Evolutionary conservation across 2,797 vertebrate species (phyloP).

Genomic region (Coreius guichenoti): DNA sequence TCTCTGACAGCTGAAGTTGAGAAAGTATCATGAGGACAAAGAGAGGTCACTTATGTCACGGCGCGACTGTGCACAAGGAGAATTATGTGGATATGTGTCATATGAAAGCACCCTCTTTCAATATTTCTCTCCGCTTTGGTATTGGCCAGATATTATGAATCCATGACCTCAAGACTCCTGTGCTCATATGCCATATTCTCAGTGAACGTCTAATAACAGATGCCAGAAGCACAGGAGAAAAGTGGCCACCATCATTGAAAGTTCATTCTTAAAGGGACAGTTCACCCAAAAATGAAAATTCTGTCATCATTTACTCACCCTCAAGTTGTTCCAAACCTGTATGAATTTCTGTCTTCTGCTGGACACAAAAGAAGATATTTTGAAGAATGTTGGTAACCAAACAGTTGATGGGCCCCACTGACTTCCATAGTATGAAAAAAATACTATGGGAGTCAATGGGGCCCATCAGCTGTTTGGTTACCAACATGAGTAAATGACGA

Average conservation of each 20-base stretch:
- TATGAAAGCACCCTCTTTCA: conserved; percentile 18
- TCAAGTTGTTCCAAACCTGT: too few relatives aligned
- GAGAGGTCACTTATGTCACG: conserved; percentile 22
- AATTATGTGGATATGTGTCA: conserved; percentile 9
- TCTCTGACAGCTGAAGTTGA: background rate
- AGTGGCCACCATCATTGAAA: background rate
- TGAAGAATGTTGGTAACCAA: too few relatives aligned
- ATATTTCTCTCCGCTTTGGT: conserved; percentile 19
- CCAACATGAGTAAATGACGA: too few relatives aligned
- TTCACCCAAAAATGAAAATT: too few relatives aligned
- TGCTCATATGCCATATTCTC: conserved; percentile 19
- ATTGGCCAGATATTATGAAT: conserved; percentile 42
- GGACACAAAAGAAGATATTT: too few relatives aligned
- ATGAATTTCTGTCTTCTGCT: too few relatives aligned
- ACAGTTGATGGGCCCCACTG: too few relatives aligned
- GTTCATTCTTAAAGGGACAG: background rate
- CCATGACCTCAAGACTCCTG: conserved; percentile 35
- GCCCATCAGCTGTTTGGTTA: too few relatives aligned
- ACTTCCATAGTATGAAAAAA: too few relatives aligned
- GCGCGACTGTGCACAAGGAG: background rate
- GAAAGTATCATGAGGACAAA: conserved; percentile 10
- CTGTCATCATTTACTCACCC: too few relatives aligned
- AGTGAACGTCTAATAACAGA: conserved; percentile 23
- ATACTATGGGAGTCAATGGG: too few relatives aligned
- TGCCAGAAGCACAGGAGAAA: conserved; percentile 22